Percentiles rank a stretch among this genome's conserved stretches.
Evolutionary conservation across 1,140 invertebrate species (phyloP).

Genomic region (Megathymus violae): DNA sequence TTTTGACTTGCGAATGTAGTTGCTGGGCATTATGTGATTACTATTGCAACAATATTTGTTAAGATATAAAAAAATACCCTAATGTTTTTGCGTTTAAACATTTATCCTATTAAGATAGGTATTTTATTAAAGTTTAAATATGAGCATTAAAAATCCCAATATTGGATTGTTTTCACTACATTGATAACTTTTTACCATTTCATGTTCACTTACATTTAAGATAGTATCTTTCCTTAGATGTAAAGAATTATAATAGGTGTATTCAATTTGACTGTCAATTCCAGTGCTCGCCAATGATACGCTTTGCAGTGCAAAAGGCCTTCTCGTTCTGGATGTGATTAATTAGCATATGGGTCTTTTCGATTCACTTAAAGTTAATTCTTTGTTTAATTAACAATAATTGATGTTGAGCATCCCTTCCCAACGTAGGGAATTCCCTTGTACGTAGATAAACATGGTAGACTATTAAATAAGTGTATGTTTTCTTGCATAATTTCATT

Average conservation of each 20-base stretch:
- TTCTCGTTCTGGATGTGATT: constrained; percentile 3
- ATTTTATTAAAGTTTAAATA: too few species aligned
- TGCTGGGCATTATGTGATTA: too few species aligned
- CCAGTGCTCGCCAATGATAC: constrained; percentile 1
- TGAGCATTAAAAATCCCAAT: too few species aligned
- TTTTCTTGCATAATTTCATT: constrained; percentile 53
- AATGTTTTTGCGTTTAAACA: too few species aligned
- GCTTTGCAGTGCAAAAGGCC: constrained; percentile 1
- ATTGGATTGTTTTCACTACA: too few species aligned
- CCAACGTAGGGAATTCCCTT: too few species aligned
- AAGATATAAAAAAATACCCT: too few species aligned
- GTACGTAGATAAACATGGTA: constrained; percentile 45
- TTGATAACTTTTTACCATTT: not conserved
- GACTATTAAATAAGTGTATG: constrained; percentile 41
- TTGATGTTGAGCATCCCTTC: not conserved
- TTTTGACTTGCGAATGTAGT: too few species aligned
- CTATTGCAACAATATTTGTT: too few species aligned
- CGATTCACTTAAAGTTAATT: not conserved
- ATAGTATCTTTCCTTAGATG: constrained; percentile 14
- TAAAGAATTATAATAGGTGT: constrained; percentile 18
- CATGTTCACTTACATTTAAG: constrained; percentile 6
- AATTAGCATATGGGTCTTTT: not conserved
- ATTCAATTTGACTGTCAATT: constrained; percentile 4
- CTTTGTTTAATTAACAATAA: not conserved
- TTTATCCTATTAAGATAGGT: too few species aligned